phyloP scores from a whole-genome alignment of 2,113 vertebrate species.

The Ophthalmolycus amberensis region DNA sequence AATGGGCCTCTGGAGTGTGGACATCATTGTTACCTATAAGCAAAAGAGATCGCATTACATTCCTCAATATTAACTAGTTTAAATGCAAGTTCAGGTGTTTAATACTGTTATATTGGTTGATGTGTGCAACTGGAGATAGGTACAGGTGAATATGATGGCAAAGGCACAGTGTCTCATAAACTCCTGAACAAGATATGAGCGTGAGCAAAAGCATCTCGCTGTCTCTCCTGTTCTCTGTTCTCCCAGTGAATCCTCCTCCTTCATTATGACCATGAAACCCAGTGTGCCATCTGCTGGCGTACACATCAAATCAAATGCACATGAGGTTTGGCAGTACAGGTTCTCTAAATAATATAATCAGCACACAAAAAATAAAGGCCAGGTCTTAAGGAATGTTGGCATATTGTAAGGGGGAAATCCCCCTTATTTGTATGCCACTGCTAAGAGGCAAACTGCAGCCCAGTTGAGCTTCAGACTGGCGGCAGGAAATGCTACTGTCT shows the following conservation, averaged over 20 bases:
- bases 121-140: neutral
- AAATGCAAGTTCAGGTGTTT: neutral
- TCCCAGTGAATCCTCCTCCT: slow-evolving; percentile 1
- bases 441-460: neutral
- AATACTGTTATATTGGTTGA: neutral
- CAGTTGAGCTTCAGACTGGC: neutral
- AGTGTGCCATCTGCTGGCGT: slow-evolving; percentile 68
- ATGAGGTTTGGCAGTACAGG: slow-evolving; percentile 14
- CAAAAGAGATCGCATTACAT: slow-evolving; percentile 26
- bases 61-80: neutral
- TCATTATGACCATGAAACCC: slow-evolving; percentile 31
- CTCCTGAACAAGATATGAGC: neutral
- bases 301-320: slow-evolving; percentile 46
- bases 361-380: neutral
- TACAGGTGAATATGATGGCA: neutral
- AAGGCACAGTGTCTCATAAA: neutral
- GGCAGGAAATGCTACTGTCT: slow-evolving; percentile 13
- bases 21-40: slow-evolving; percentile 22
- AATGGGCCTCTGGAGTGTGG: neutral
- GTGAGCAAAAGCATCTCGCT: slow-evolving; percentile 7
- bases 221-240: too few relatives aligned
- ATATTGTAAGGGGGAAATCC: neutral
- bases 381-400: neutral
- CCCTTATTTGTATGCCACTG: neutral
- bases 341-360: slow-evolving; percentile 46